Percentiles rank a stretch among this genome's conserved stretches.
Evolutionary conservation across 2,113 vertebrate species (phyloP).

Genomic region (Callocephalon fimbriatum): DNA sequence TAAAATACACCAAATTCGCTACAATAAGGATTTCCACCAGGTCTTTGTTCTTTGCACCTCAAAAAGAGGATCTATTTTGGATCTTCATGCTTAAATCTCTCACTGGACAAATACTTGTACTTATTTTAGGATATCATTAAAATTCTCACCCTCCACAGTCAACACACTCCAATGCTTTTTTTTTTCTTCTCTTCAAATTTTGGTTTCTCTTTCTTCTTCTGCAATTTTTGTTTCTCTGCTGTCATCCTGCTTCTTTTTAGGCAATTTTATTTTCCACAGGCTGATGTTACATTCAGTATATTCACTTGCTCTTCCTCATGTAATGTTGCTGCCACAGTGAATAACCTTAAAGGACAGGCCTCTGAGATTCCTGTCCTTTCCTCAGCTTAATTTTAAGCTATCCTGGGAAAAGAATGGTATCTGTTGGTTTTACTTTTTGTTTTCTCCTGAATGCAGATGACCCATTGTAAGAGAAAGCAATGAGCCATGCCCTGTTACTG

Average conservation of each 20-base stretch:
- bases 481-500: not conserved
- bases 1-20: constrained; percentile 68
- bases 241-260: constrained; percentile 18
- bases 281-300: not conserved
- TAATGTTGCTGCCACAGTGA: not conserved
- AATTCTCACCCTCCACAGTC: constrained; percentile 34
- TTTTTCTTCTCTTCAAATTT: not conserved
- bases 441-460: not conserved
- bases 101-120: constrained; percentile 40
- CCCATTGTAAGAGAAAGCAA: not conserved
- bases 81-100: constrained; percentile 40
- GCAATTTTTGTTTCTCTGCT: constrained; percentile 7
- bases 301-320: constrained; percentile 44
- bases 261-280: not conserved
- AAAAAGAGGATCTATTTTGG: constrained; percentile 52
- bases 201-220: not conserved
- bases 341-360: not conserved
- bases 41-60: constrained; percentile 47
- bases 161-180: not conserved
- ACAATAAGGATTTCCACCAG: constrained; percentile 49
- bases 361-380: not conserved
- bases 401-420: not conserved
- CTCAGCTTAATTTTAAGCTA: constrained; percentile 18
- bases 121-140: constrained; percentile 59
- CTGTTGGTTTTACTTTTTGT: not conserved